Conservation (phyloP, 2,888 invertebrate genomes). For the Cremastinae sp. region DNA sequence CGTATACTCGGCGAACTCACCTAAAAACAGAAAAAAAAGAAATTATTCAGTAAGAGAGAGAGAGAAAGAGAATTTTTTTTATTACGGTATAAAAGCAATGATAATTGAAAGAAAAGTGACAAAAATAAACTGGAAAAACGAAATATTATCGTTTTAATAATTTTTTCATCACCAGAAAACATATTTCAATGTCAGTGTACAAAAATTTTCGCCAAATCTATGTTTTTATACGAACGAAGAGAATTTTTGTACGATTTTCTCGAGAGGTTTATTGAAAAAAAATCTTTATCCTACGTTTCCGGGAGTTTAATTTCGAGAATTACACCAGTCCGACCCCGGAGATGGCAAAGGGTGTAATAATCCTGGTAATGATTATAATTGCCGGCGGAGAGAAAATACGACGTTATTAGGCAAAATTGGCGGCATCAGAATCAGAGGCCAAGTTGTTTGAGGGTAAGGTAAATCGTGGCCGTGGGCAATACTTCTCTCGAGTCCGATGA, state of each 20-base stretch:
- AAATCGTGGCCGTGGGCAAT: conserved; percentile 54
- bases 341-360: conserved; percentile 51
- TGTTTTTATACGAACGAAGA: background rate
- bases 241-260: background rate
- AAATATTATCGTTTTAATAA: too few species aligned
- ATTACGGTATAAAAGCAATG: background rate
- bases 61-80: background rate
- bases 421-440: conserved; percentile 52
- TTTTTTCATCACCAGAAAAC: too few species aligned
- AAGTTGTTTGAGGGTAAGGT: conserved; percentile 57
- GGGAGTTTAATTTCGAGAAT: conserved; percentile 17
- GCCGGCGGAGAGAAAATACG: conserved; percentile 53
- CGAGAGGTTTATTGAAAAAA: too few species aligned
- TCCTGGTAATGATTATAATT: conserved; percentile 57
- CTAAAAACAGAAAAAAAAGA: conserved; percentile 23
- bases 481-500: conserved; percentile 34
- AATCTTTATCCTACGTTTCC: conserved; percentile 4
- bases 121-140: too few species aligned
- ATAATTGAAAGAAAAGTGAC: too few species aligned
- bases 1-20: conserved; percentile 1
- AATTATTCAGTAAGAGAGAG: too few species aligned
- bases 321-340: background rate
- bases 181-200: too few species aligned
- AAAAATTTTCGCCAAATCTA: too few species aligned
- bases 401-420: conserved; percentile 58